Conservation (phyloP, 2,888 invertebrate species). For the Oscheius sp. region DNA sequence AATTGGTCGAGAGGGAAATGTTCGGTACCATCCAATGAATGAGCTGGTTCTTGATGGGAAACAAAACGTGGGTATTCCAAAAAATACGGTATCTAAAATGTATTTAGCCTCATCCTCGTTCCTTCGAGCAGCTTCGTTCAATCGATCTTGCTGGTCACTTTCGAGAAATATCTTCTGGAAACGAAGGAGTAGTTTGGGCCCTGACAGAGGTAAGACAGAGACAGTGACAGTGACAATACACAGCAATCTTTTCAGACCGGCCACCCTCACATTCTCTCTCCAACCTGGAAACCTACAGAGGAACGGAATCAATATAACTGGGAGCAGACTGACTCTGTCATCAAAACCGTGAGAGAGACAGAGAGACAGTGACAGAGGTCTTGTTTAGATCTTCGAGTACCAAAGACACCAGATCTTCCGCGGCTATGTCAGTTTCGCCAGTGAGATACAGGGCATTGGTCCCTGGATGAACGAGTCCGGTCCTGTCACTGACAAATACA, state of each 20-base stretch:
- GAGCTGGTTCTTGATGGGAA: conserved; percentile 32
- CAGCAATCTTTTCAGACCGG: conserved; percentile 33
- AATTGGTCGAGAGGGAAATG: conserved; percentile 3
- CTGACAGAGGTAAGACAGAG: conserved; percentile 36
- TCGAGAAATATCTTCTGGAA: conserved; percentile 45
- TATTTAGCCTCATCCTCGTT: conserved; percentile 10
- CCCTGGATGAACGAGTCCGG: conserved; percentile 42
- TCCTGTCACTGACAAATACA: conserved; percentile 11
- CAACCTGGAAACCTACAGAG: conserved; percentile 38
- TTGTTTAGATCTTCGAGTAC: conserved; percentile 43
- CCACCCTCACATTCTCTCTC: conserved; percentile 37
- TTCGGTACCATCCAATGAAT: conserved; percentile 29
- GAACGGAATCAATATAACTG: conserved; percentile 28
- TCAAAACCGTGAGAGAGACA: conserved; percentile 1
- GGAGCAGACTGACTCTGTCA: conserved; percentile 35
- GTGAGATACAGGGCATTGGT: conserved; percentile 40
- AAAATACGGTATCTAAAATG: background rate
- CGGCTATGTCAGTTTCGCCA: conserved; percentile 46
- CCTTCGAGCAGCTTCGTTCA: conserved; percentile 16
- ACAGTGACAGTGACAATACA: too few relatives aligned
- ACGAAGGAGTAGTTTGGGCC: conserved; percentile 44
- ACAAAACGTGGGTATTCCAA: conserved; percentile 26
- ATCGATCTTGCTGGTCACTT: conserved; percentile 47
- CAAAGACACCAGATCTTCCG: conserved; percentile 50
- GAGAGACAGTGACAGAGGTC: background rate